Conservation (phyloP, 2,888 invertebrate genomes). For the Brachyopa scutellaris region DNA sequence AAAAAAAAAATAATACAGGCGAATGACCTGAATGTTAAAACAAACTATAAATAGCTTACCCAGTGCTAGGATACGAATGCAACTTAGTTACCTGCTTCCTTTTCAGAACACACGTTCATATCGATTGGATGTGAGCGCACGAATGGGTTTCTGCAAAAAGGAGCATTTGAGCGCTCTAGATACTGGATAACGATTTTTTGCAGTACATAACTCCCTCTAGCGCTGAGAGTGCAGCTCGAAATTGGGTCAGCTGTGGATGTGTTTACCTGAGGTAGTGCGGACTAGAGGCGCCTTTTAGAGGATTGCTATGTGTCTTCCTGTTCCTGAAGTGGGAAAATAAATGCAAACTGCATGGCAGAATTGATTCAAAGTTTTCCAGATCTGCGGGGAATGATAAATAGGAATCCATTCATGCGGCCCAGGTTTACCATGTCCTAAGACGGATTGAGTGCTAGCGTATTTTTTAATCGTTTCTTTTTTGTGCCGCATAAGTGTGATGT, state of each 20-base stretch:
- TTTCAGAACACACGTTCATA: constrained; percentile 45
- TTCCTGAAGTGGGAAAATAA: constrained; percentile 56
- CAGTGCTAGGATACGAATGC: constrained; percentile 58
- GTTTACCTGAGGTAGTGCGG: constrained; percentile 52
- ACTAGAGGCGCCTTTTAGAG: constrained; percentile 25
- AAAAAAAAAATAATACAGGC: no score
- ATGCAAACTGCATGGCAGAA: constrained; percentile 14
- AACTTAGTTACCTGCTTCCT: constrained; percentile 64
- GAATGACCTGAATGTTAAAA: constrained; percentile 61
- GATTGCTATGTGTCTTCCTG: constrained; percentile 52
- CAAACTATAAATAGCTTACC: constrained; percentile 64
- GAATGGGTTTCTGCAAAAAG: constrained; percentile 21
- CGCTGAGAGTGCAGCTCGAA: constrained; percentile 23
- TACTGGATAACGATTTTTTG: constrained; percentile 49
- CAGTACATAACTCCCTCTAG: not conserved
- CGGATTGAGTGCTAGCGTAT: not conserved
- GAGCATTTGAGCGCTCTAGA: constrained; percentile 28
- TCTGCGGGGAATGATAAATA: constrained; percentile 36
- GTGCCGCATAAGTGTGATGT: constrained; percentile 4
- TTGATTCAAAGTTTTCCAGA: constrained; percentile 54
- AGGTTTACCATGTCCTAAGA: not conserved
- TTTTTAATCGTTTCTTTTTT: not conserved
- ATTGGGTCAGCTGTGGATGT: constrained; percentile 57
- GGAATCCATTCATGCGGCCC: constrained; percentile 40
- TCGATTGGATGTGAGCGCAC: constrained; percentile 46